These are phyloP conservation scores for Odocoileus virginianus DNA, from an alignment of 2,113 vertebrate species.

Conservation along the genomic window DNA sequence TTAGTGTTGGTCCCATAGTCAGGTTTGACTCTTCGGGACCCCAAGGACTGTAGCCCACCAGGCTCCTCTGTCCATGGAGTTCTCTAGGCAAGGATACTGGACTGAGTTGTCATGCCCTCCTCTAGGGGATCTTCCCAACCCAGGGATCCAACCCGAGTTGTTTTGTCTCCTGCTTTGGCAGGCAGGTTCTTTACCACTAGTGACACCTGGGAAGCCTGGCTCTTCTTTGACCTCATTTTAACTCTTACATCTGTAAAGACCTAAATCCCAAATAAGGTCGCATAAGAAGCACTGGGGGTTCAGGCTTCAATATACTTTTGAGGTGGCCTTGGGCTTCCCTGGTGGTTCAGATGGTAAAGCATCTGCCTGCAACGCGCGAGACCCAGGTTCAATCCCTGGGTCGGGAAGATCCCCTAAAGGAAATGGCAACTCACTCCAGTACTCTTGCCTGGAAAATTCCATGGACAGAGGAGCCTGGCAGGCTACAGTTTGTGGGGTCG, in stretches of 20 bases:
- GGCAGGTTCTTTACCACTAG: neutral
- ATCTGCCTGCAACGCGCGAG: neutral
- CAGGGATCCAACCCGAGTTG: fast-evolving
- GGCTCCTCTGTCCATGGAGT: neutral
- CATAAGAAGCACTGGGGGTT: neutral
- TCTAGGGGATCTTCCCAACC: neutral
- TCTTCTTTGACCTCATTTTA: neutral
- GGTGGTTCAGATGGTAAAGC: neutral
- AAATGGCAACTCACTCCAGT: neutral
- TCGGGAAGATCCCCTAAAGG: neutral
- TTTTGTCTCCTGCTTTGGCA: neutral
- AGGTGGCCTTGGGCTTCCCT: neutral
- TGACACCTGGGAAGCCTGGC: neutral
- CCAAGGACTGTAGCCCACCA: neutral
- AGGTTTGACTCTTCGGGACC: neutral
- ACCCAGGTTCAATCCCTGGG: neutral
- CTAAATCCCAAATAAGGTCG: neutral
- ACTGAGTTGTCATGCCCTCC: neutral
- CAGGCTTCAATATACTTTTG: neutral
- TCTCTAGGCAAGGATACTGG: neutral
- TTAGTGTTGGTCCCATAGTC: neutral
- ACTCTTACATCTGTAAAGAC: neutral
- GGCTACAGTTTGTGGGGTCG: no score
- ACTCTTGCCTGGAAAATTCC: neutral
- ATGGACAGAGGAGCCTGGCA: no score